phyloP scores from a whole-genome alignment of 2,888 invertebrate species.

The Caenorhabditis angaria region DNA sequence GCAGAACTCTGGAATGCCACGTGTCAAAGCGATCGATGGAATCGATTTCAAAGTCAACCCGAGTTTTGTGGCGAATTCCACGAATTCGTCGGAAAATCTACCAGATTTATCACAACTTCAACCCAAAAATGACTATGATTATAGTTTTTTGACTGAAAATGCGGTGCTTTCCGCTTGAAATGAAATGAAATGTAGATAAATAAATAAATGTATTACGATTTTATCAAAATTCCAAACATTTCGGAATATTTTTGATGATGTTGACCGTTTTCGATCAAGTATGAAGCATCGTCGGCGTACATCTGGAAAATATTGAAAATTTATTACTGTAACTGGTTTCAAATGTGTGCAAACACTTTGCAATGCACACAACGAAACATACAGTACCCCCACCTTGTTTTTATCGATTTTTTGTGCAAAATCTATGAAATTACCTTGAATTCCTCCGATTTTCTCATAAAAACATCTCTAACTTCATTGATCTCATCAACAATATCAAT shows the following conservation, averaged over 20 bases:
- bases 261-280: constrained; percentile 12
- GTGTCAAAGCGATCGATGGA: constrained; percentile 40
- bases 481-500: constrained; percentile 34
- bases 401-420: background rate
- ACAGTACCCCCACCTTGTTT: background rate
- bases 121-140: constrained; percentile 17
- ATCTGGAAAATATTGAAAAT: constrained; percentile 19
- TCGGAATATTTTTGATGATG: constrained; percentile 22
- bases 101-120: constrained; percentile 26
- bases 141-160: constrained; percentile 28
- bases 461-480: constrained; percentile 28
- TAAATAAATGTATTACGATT: background rate
- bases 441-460: constrained; percentile 17
- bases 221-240: constrained; percentile 22
- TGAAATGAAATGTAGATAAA: constrained; percentile 7
- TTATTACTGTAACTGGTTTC: no score
- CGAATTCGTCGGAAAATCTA: constrained; percentile 4
- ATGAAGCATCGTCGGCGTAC: constrained; percentile 32
- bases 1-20: constrained; percentile 23
- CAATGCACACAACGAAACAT: background rate
- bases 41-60: constrained; percentile 46
- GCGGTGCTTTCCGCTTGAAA: constrained; percentile 37
- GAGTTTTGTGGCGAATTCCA: constrained; percentile 7
- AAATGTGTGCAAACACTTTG: constrained; percentile 5
- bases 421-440: constrained; percentile 23